A percentile compares a stretch with the other conserved stretches of the same genome.
Conservation (phyloP, 2,888 invertebrate genomes). For the Synergus japonicus region DNA sequence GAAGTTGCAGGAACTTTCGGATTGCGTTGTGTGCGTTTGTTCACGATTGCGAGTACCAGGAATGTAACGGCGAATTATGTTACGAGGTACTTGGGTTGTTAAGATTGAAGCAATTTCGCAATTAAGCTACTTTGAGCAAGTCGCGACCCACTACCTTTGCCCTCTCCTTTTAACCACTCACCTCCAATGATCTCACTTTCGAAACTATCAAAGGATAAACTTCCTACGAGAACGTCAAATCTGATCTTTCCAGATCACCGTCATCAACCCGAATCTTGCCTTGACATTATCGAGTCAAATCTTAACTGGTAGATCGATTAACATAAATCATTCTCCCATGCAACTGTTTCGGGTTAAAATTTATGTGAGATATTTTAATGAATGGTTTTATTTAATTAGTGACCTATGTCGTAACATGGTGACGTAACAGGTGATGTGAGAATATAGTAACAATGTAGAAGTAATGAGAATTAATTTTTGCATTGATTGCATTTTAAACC, state of each 20-base stretch:
- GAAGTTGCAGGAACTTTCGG: constrained; percentile 31
- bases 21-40: constrained; percentile 44
- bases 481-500: too few relatives aligned
- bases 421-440: background rate
- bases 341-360: background rate
- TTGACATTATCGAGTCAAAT: constrained; percentile 17
- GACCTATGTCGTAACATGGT: background rate
- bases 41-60: constrained; percentile 51
- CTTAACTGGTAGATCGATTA: constrained; percentile 17
- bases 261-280: constrained; percentile 17
- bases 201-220: constrained; percentile 21
- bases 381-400: constrained; percentile 8
- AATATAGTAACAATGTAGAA: background rate
- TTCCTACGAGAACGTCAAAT: constrained; percentile 7
- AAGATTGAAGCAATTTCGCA: constrained; percentile 64
- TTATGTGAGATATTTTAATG: background rate
- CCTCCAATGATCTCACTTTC: constrained; percentile 17
- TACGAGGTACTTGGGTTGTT: constrained; percentile 58
- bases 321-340: background rate
- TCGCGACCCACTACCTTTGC: constrained; percentile 35
- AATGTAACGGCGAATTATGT: constrained; percentile 60
- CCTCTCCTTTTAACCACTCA: background rate
- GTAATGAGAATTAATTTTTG: background rate
- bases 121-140: constrained; percentile 54
- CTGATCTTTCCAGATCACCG: constrained; percentile 18